Evolutionary conservation across 2,113 vertebrate species (phyloP), one percentile per base, ranked within the genome.

Genomic region (Nicator chloris): DNA sequence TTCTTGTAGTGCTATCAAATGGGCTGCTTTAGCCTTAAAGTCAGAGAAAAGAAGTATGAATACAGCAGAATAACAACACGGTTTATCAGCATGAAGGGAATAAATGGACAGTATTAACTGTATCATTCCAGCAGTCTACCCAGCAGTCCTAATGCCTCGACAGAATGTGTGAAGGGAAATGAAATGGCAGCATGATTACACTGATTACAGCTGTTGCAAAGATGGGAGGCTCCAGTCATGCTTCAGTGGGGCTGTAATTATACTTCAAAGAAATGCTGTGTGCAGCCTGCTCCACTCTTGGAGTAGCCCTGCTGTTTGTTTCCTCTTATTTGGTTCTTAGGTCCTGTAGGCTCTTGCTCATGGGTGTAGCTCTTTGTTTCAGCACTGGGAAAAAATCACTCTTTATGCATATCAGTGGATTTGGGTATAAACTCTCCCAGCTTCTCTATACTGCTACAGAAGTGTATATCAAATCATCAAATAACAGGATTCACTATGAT

Each of bases 211-310:
- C 33, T 24, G 91, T 84, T 97, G 90, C 96, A 97, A 93, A 97
- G 96, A 92, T 22, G 54, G 86, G 85, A 42, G 88, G 93, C 96
- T 95, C 73, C 95, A 95, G 97, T 97, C 96, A 96, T 65, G 95
- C 96, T 97, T 97, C 95, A 90, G n/a, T 56, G 93, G 89, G 61
- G 92, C 95, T 95, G 89, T 97, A 97, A 98, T 97, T 97, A 95
- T 75, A 73, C 93, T 96, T 94, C 91, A 89, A 92, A 96, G 95
- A 88, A 95, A 87, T 61, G 87, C 90, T 72, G 30, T 50, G 85
- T 12, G 24, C 88, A 72, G 88, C 68, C 84, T 90, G 77, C 57
- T 92, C 86, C 65, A 1, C 90, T 94, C 96, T 61, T 82, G 39
- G 5, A 35, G 82, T 90, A 59, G 71, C 63, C 95, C 95, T 77